Base-by-base conservation (phyloP, 1,140 invertebrate genomes). In the Bradysia coprophila region DNA sequence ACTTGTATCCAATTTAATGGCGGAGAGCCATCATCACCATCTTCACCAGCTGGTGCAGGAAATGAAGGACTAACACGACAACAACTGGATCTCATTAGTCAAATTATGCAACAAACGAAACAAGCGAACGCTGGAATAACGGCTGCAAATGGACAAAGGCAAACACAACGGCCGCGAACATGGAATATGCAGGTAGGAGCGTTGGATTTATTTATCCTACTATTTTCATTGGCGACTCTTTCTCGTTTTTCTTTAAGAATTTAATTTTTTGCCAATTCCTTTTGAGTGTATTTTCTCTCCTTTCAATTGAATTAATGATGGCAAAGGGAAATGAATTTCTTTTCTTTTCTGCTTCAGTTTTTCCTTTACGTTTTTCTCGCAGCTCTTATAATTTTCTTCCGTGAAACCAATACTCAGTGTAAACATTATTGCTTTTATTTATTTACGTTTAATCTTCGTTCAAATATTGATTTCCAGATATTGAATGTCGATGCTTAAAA, bases 91-190 rank as follows among this genome's bases (percentile, higher is more conserved):
- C 68, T 76, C 49, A 81, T 81, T 49, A 77, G 80, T 56, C 77
- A 81, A 57, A 80, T 81, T 46, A 81, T 81, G 75, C 76, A 77
- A 50, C 78, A 78, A 54, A 79, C 76, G 13, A 75, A 70, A 50
- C 71, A 71, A 48, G 56, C 56, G 1, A 60, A 52, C 38, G 55
- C 57, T 18, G 55, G 59, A 40, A 54, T 59, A 3, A 59, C 54
- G 1, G n/a, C n/a, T n/a, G 55, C 11, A 8, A 41, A 33, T 41
- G 34, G 34, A 16, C 36, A 38, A 19, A 38, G 34, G 28, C 16
- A 31, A n/a, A 33, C 46, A 18, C 51, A 51, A 42, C 42, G 61
- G 18, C 62, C 62, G 6, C 49, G 62, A 43, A 64, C 62, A 13
- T 64, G 62, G 62, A 64, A 64, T 43, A 63, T 64, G 57, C 62